Percentiles rank a stretch among this genome's conserved stretches.
Conservation (phyloP, 2,797 vertebrate species). For the Hydrophis major region DNA sequence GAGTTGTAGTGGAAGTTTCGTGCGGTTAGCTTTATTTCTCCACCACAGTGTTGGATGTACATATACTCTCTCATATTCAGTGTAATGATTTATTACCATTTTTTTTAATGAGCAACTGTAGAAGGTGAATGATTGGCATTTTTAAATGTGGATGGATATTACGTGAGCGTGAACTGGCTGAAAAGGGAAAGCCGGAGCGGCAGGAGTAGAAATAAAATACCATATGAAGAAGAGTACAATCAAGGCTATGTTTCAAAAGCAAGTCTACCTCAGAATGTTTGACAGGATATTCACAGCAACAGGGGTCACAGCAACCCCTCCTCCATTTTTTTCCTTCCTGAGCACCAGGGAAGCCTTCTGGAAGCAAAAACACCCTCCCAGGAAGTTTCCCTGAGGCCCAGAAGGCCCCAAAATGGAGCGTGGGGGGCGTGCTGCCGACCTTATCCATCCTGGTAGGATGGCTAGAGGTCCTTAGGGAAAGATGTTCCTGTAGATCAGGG, state of each 20-base stretch:
- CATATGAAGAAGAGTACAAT: neutral
- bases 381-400: no score
- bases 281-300: neutral
- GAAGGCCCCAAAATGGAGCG: neutral
- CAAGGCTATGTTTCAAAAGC: neutral
- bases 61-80: neutral
- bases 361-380: no score
- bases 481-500: neutral
- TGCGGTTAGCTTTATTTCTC: slow-evolving; percentile 31
- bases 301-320: no score
- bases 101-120: slow-evolving; percentile 1
- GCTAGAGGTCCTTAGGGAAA: neutral
- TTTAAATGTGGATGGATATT: slow-evolving; percentile 17
- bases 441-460: neutral
- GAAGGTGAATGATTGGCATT: slow-evolving; percentile 61
- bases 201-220: slow-evolving; percentile 68
- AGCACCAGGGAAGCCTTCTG: no score
- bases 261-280: neutral
- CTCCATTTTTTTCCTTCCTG: no score
- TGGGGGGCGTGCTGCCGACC: no score
- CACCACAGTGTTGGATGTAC: neutral
- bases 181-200: neutral
- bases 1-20: neutral
- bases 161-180: slow-evolving; percentile 31
- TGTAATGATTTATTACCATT: slow-evolving; percentile 37